phyloP scores from a whole-genome alignment of 2,797 vertebrate species.

The Bradypus variegatus region DNA sequence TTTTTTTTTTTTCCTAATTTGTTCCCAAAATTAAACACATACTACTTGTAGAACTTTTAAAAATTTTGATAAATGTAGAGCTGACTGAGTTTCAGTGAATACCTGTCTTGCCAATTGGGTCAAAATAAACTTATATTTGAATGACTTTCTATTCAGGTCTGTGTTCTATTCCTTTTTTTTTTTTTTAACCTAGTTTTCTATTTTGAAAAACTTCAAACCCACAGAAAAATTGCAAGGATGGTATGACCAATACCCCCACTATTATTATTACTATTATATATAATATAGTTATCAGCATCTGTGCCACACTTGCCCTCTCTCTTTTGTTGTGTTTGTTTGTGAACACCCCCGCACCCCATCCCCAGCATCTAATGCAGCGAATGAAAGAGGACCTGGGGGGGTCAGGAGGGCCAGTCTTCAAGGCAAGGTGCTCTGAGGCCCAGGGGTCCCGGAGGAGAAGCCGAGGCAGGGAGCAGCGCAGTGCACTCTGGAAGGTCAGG shows the following conservation, averaged over 20 bases:
- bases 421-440: not conserved
- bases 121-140: not conserved
- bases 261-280: not conserved
- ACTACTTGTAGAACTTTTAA: not conserved
- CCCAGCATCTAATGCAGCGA: not conserved
- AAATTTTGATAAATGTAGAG: not conserved
- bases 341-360: not conserved
- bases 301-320: not conserved
- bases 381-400: not conserved
- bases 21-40: not conserved
- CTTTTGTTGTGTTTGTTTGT: not conserved
- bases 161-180: not conserved
- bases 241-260: not conserved
- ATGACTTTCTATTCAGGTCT: not conserved
- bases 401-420: not conserved
- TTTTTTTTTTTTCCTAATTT: not conserved
- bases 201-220: conserved; percentile 11
- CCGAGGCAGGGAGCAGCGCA: not conserved
- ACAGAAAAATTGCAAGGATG: not conserved
- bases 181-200: not conserved
- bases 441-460: too few species aligned
- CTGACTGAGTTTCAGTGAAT: not conserved
- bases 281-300: not conserved
- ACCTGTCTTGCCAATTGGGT: not conserved
- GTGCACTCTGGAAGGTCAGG: not conserved